These are phyloP conservation scores for Clarias laeviceps DNA, from an alignment of 2,797 vertebrate species.

Conservation along the genomic window DNA sequence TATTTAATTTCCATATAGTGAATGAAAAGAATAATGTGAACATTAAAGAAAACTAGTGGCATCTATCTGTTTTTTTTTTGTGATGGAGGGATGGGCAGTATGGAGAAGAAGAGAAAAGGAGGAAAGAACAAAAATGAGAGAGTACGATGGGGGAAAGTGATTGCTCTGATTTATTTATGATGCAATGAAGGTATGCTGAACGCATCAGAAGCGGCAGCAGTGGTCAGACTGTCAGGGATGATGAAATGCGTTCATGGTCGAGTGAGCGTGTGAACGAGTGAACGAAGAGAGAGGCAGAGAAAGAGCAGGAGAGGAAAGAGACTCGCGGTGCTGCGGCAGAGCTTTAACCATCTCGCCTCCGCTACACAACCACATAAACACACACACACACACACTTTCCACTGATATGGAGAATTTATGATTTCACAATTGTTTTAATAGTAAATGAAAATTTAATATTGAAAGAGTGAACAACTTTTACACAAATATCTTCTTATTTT, in stretches of 20 bases:
- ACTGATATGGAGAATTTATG: not conserved
- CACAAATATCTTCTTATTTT: not conserved
- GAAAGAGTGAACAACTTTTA: too few relatives aligned
- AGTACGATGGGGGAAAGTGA: conserved; percentile 72
- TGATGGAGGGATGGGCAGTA: not conserved
- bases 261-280: conserved; percentile 83
- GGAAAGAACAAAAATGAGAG: conserved; percentile 50
- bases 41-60: not conserved
- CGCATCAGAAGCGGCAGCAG: conserved; percentile 91
- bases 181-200: conserved; percentile 97
- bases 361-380: conserved; percentile 72
- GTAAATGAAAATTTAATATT: not conserved
- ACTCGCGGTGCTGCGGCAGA: conserved; percentile 64
- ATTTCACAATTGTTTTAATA: not conserved
- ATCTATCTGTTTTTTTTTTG: not conserved
- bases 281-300: conserved; percentile 60
- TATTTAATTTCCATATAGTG: not conserved
- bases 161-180: conserved; percentile 99
- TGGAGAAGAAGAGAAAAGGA: conserved; percentile 67
- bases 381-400: conserved; percentile 34
- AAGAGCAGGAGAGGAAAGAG: conserved; percentile 54
- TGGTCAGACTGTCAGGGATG: conserved; percentile 96
- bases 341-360: conserved; percentile 89
- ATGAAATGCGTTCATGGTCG: conserved; percentile 94
- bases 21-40: conserved; percentile 29